Base-by-base conservation (phyloP, 2,888 invertebrate species). In the Trilocha varians region DNA sequence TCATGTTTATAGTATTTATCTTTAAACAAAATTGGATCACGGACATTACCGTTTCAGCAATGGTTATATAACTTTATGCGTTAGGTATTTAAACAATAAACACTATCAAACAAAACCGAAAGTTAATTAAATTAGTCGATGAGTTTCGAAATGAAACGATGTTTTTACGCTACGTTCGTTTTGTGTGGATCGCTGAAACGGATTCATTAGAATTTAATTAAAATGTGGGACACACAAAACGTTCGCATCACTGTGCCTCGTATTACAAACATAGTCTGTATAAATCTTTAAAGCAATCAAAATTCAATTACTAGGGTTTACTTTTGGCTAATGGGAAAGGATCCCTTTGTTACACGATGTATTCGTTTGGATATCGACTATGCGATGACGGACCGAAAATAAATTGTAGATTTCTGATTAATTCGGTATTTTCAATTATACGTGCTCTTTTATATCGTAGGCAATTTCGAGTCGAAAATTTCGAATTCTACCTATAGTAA, bases 231-330 rank as follows among this genome's bases (percentile, higher is more conserved):
- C 58, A 56, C 60, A 58, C 62, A 67, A 64, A 66, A 65, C 68
- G 65, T 66, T 70, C 59, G 59, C 54, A 46, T 45, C 55, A 55
- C 53, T 60, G 65, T 66, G 66, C 57, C 59, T 57, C 50, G 48
- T 53, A 52, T 59, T 54, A 60, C 65, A 65, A 64, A 66, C 65
- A 71, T 66, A 73, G 70, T 71, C 64, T 50, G 56, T 60, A 74
- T 78, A 75, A 78, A 78, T 79, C 76, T 78, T 78, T 78, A 74
- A 78, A 77, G 74, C 79, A 73, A 79, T 79, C 69, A 71, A 76
- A 80, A 80, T 72, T 80, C 80, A 78, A 80, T 80, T 78, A 80
- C 78, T 67, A 71, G 55, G 66, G 77, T 80, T 79, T 78, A 66
- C 75, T 74, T 75, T 74, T 42, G 61, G 63, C 69, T 78, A 78